Percentiles rank a stretch among this genome's conserved stretches.
phyloP scores from a whole-genome alignment of 1,140 invertebrate genomes.

The Caenorhabditis latens region DNA sequence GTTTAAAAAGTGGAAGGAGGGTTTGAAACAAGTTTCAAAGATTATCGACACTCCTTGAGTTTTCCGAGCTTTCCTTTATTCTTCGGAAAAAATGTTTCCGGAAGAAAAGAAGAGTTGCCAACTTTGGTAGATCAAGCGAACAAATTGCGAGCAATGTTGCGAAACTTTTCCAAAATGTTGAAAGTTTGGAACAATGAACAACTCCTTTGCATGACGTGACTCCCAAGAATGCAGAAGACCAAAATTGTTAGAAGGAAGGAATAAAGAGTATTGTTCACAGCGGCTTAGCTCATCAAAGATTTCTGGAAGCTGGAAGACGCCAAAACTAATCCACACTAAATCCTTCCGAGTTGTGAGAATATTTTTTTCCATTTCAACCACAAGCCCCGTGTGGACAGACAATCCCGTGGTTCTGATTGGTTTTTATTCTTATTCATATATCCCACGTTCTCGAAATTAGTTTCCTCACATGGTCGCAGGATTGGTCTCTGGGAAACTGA shows the following conservation, averaged over 20 bases:
- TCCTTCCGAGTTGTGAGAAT: not conserved
- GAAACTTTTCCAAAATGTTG: not conserved
- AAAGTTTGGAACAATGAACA: slow-evolving; percentile 10
- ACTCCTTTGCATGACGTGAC: not conserved
- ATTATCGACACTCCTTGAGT: slow-evolving; percentile 19
- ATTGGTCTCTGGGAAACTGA: no score
- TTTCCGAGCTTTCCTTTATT: slow-evolving; percentile 38
- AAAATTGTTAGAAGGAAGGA: not conserved
- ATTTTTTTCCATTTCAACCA: not conserved
- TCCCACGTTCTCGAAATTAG: not conserved
- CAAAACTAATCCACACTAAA: not conserved
- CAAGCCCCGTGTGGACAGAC: no score
- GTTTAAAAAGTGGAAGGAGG: slow-evolving; percentile 26
- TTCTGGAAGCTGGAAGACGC: not conserved
- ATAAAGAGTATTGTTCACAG: not conserved
- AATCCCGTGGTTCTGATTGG: not conserved
- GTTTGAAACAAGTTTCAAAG: slow-evolving; percentile 51
- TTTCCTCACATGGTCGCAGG: no score
- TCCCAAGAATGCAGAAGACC: not conserved
- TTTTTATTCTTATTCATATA: not conserved
- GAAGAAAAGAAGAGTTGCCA: not conserved
- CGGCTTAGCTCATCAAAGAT: not conserved
- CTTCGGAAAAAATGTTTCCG: not conserved
- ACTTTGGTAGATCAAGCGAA: slow-evolving; percentile 23
- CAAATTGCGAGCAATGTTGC: not conserved